Evolutionary conservation across 2,888 invertebrate genomes (phyloP).

Genomic region (Megastigmus dorsalis): DNA sequence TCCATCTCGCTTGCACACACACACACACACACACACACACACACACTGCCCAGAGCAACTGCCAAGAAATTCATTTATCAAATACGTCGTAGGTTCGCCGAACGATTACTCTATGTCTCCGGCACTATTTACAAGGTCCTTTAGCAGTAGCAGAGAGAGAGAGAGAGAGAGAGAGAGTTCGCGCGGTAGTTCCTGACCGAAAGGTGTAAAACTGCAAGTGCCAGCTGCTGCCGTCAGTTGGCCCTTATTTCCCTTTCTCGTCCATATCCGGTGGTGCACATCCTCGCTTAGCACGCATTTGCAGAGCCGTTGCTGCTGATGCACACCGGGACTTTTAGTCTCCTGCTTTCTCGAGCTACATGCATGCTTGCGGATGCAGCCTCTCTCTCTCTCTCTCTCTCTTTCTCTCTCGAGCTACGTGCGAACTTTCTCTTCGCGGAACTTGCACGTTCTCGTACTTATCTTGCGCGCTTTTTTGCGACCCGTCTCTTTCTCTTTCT

Average conservation of each 20-base stretch:
- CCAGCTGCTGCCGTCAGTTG: background rate
- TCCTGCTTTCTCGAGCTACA: background rate
- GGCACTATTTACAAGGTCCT: slow-evolving; percentile 32
- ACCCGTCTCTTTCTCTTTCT: background rate
- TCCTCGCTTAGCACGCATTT: slow-evolving; percentile 2
- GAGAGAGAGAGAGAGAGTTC: no score
- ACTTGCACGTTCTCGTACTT: background rate
- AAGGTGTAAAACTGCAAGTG: background rate
- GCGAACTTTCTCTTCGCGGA: background rate
- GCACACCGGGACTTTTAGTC: slow-evolving; percentile 9
- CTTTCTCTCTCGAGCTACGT: background rate
- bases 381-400: background rate
- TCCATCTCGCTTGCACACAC: no score
- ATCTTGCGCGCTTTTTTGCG: background rate
- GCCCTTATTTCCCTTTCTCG: background rate
- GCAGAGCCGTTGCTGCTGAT: no score
- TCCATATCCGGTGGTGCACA: background rate
- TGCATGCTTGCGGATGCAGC: slow-evolving; percentile 6
- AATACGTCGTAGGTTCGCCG: slow-evolving; percentile 51
- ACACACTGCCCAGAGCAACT: no score
- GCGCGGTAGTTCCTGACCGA: background rate
- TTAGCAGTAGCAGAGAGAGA: background rate
- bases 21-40: no score
- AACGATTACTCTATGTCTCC: slow-evolving; percentile 45
- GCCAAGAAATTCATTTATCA: slow-evolving; percentile 57